These are phyloP conservation scores for Philaethria dido DNA, from an alignment of 2,888 invertebrate species.

Conservation along the genomic window DNA sequence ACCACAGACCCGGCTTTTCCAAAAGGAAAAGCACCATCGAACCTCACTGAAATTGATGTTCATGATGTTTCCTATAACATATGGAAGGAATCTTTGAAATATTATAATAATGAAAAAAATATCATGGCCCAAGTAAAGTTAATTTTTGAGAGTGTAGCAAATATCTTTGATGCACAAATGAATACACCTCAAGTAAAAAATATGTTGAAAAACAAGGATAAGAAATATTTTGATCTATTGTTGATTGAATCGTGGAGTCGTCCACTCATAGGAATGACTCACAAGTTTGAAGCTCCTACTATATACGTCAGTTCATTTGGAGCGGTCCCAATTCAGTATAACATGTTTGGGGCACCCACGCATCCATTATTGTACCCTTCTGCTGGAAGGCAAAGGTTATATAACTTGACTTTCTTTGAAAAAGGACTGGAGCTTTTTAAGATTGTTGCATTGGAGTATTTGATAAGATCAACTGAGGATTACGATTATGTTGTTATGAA, in stretches of 20 bases:
- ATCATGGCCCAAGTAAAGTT: slow-evolving; percentile 17
- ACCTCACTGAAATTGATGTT: slow-evolving; percentile 62
- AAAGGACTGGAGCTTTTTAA: slow-evolving; percentile 45
- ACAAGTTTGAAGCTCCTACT: slow-evolving; percentile 44
- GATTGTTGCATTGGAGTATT: slow-evolving; percentile 7
- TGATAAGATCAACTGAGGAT: slow-evolving; percentile 23
- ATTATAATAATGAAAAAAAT: slow-evolving; percentile 19
- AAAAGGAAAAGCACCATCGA: slow-evolving; percentile 45
- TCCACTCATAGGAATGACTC: slow-evolving; percentile 36
- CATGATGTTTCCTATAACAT: slow-evolving; percentile 51
- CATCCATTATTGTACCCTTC: slow-evolving; percentile 45
- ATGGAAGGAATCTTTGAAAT: slow-evolving; percentile 31
- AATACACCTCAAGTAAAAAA: slow-evolving; percentile 35
- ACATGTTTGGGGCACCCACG: slow-evolving; percentile 41
- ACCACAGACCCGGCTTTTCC: slow-evolving; percentile 57
- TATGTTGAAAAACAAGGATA: slow-evolving; percentile 40
- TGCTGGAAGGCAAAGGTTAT: slow-evolving; percentile 39
- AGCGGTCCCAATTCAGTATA: slow-evolving; percentile 17
- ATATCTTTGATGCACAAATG: slow-evolving; percentile 37
- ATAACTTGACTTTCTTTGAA: slow-evolving; percentile 49
- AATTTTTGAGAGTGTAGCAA: slow-evolving; percentile 33
- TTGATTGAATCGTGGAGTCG: slow-evolving; percentile 46
- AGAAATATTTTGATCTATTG: slow-evolving; percentile 42
- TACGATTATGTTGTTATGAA: slow-evolving; percentile 45
- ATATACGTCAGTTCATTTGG: slow-evolving; percentile 47